These are phyloP conservation scores for Hemicentrotus pulcherrimus DNA, from an alignment of 35 echinoderm and acorn worm genomes.

Conservation along the genomic window DNA sequence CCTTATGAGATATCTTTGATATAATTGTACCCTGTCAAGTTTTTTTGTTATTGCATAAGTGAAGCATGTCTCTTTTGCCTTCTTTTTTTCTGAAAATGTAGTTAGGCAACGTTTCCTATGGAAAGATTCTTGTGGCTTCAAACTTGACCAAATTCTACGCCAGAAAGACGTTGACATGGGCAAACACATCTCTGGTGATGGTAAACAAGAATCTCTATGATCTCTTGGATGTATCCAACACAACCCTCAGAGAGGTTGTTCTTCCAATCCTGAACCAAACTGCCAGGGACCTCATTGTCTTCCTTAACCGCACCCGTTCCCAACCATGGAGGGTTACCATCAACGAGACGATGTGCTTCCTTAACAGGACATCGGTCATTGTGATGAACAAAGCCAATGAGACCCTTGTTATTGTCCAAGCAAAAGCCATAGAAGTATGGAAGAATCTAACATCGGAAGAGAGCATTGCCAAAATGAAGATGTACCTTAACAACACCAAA, in stretches of 20 bases:
- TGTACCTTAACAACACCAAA: slow-evolving; percentile 58
- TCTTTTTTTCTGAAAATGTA: background rate
- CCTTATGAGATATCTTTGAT: too few relatives aligned
- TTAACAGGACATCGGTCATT: slow-evolving; percentile 22
- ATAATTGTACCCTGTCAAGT: too few relatives aligned
- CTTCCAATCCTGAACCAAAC: slow-evolving; percentile 23
- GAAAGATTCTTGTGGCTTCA: background rate
- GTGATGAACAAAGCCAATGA: slow-evolving; percentile 33
- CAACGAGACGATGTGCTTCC: slow-evolving; percentile 26
- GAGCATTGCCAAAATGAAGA: slow-evolving; percentile 46
- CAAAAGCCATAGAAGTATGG: slow-evolving; percentile 25
- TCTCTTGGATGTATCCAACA: background rate
- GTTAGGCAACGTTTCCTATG: background rate
- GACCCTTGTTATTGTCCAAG: slow-evolving; percentile 1
- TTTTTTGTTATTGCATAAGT: too few relatives aligned
- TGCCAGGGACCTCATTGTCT: background rate
- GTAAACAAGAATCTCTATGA: slow-evolving; percentile 34
- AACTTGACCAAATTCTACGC: slow-evolving; percentile 26
- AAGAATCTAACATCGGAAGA: slow-evolving; percentile 41
- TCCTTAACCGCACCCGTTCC: slow-evolving; percentile 64
- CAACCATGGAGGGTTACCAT: slow-evolving; percentile 55
- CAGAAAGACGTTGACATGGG: background rate
- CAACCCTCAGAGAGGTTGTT: slow-evolving; percentile 7
- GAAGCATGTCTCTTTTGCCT: background rate
- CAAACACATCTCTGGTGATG: background rate